Evolutionary conservation across 2,113 vertebrate genomes (phyloP).

Genomic region (Leptocoma aspasia): DNA sequence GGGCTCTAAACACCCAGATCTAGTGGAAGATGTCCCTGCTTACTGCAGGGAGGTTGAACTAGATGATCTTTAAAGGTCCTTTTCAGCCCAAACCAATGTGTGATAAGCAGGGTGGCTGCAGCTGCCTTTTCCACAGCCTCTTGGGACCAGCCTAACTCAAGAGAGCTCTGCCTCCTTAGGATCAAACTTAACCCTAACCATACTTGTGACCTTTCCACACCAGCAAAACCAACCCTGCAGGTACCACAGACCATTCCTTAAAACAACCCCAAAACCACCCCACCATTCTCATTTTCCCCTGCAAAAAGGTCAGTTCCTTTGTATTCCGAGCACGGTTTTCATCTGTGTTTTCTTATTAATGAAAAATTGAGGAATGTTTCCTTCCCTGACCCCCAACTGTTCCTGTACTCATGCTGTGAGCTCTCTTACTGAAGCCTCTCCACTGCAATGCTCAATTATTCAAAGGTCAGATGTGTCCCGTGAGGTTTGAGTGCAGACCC

Average conservation of each 20-base stretch:
- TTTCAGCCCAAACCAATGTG: background rate
- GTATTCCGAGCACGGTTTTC: background rate
- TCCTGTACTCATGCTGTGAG: background rate
- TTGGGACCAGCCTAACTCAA: background rate
- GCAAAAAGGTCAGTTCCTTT: background rate
- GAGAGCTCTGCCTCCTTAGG: background rate
- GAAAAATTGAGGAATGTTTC: slow-evolving; percentile 4
- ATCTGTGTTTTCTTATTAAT: background rate
- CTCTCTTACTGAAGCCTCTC: background rate
- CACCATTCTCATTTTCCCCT: background rate
- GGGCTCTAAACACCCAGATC: background rate
- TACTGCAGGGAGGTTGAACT: background rate
- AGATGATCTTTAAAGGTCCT: background rate
- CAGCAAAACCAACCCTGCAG: background rate
- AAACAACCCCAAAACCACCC: background rate
- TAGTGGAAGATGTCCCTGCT: background rate
- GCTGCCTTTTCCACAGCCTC: background rate
- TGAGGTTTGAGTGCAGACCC: background rate
- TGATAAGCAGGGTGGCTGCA: background rate
- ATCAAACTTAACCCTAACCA: background rate
- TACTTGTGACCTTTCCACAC: background rate
- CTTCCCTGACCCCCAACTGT: background rate
- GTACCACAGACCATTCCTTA: background rate
- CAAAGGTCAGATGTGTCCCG: slow-evolving; percentile 36
- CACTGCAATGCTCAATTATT: slow-evolving; percentile 21